Evolutionary conservation across 1,140 invertebrate species (phyloP).

Genomic region (Drosophila subpulchrella): DNA sequence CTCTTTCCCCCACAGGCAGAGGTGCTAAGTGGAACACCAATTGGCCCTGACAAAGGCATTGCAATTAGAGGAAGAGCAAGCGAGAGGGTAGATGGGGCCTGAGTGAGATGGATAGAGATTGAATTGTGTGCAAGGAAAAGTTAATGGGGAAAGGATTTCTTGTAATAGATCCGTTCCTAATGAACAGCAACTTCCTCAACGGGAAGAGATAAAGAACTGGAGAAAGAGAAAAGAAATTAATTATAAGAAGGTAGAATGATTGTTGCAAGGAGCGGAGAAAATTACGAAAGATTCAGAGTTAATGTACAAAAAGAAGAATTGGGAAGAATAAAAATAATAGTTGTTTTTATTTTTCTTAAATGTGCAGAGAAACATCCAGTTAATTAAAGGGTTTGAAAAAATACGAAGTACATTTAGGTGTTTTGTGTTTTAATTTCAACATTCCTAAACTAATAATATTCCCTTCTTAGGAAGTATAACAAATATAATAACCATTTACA

Average conservation of each 20-base stretch:
- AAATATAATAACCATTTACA: background rate
- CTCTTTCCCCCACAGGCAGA: constrained; percentile 13
- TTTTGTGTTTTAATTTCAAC: too few species aligned
- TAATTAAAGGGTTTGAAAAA: too few species aligned
- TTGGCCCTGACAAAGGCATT: constrained; percentile 51
- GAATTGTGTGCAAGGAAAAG: constrained; percentile 8
- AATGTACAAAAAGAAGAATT: background rate
- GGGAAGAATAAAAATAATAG: background rate
- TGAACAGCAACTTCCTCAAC: constrained; percentile 19
- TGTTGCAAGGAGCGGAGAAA: background rate
- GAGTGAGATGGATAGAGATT: constrained; percentile 15
- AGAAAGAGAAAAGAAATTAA: background rate
- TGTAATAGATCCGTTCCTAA: constrained; percentile 29
- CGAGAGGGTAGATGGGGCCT: background rate
- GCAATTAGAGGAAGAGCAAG: constrained; percentile 25
- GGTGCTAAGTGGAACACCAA: constrained; percentile 64
- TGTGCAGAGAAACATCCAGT: too few species aligned
- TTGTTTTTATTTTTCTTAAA: too few species aligned
- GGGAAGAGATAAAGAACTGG: background rate
- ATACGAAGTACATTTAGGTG: rapidly evolving
- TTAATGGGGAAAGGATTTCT: constrained; percentile 26
- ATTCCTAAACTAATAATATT: too few species aligned
- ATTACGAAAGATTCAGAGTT: background rate
- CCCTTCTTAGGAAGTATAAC: too few species aligned
- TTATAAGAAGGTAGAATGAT: background rate